A percentile compares a stretch with the other conserved stretches of the same genome.
Conservation (phyloP, 2,113 vertebrate genomes). For the Albula goreensis region DNA sequence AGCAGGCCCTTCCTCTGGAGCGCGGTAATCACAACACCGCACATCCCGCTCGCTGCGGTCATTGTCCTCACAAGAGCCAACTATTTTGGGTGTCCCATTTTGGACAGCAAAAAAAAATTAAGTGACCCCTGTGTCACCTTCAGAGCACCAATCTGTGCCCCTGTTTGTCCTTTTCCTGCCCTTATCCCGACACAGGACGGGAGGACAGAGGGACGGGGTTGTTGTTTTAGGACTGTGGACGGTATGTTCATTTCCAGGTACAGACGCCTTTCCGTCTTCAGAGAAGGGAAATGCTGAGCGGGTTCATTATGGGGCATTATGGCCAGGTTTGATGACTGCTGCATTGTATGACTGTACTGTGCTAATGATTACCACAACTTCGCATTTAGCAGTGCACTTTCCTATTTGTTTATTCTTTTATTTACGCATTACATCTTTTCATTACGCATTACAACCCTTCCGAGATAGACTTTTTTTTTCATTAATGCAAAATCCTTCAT, state of each 20-base stretch:
- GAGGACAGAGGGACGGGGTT: not conserved
- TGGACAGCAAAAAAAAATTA: conserved; percentile 45
- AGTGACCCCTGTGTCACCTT: conserved; percentile 54
- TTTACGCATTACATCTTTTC: no score
- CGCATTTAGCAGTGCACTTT: not conserved
- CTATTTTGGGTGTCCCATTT: conserved; percentile 50
- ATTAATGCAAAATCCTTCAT: not conserved
- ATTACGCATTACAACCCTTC: no score
- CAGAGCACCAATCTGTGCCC: conserved; percentile 27
- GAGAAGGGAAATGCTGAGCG: not conserved
- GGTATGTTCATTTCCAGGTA: not conserved
- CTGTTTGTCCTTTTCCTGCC: conserved; percentile 13
- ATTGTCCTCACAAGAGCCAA: conserved; percentile 45
- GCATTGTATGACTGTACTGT: not conserved
- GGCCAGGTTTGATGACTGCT: not conserved
- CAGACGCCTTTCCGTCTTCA: conserved; percentile 1
- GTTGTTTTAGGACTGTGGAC: not conserved
- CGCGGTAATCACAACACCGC: conserved; percentile 62
- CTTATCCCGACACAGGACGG: not conserved
- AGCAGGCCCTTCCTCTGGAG: conserved; percentile 62
- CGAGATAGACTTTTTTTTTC: no score
- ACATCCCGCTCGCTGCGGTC: conserved; percentile 44
- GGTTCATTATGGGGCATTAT: not conserved
- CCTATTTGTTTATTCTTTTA: not conserved
- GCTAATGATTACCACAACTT: not conserved